Conservation (phyloP, 2,888 invertebrate genomes). For the Rhaphigaster nebulosa region DNA sequence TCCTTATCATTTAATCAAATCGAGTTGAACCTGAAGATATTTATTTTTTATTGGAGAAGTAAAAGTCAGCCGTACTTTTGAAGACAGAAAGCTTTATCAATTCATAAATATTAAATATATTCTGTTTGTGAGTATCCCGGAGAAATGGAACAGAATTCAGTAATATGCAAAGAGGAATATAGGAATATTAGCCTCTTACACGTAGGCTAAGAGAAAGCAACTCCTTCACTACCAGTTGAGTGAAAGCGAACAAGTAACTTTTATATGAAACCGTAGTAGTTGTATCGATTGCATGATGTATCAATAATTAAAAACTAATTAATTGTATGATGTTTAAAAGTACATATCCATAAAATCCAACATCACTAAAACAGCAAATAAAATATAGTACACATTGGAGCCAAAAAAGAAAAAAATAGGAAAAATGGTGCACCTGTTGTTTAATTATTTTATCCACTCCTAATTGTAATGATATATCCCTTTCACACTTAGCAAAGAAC, state of each 20-base stretch:
- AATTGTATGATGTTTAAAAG: neutral
- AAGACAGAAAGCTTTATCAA: no score
- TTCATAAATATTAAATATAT: neutral
- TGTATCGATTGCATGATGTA: neutral
- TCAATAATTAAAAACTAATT: neutral
- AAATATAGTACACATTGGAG: no score
- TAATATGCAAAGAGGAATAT: neutral
- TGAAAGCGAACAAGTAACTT: conserved; percentile 21
- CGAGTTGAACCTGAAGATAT: no score
- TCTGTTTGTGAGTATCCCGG: neutral
- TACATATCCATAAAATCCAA: neutral
- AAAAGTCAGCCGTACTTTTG: no score
- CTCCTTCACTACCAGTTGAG: conserved; percentile 6
- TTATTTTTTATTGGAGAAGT: no score
- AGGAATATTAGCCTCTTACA: neutral
- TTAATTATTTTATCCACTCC: no score
- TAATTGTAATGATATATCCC: no score
- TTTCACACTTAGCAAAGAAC: no score
- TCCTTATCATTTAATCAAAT: no score
- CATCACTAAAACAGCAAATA: no score
- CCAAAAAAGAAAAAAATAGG: no score
- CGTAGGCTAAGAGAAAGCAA: neutral
- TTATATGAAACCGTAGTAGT: neutral
- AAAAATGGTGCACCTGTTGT: no score
- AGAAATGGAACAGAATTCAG: neutral